Evolutionary conservation across 2,888 invertebrate species (phyloP).

Genomic region (Heliconius aoede): DNA sequence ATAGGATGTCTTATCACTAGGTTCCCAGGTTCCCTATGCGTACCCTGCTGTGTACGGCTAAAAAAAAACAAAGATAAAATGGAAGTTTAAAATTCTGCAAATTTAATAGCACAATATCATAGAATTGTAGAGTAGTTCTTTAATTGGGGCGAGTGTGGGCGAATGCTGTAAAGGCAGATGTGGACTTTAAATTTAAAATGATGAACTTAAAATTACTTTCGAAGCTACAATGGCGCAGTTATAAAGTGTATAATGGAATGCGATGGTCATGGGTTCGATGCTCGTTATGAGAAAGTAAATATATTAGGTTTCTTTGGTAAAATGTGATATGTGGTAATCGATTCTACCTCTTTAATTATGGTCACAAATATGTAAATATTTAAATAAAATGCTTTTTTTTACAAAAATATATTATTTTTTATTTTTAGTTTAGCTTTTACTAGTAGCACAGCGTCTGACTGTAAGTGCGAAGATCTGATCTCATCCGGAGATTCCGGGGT

Average conservation of each 20-base stretch:
- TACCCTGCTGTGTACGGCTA: neutral
- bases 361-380: too few species aligned
- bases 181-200: neutral
- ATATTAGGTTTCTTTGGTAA: too few species aligned
- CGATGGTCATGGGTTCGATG: neutral
- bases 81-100: neutral
- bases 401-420: too few species aligned
- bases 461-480: too few species aligned
- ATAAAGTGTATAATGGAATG: neutral
- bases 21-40: neutral
- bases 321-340: too few species aligned
- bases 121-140: neutral
- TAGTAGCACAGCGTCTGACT: too few species aligned
- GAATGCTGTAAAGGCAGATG: neutral
- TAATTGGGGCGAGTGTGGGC: conserved; percentile 12
- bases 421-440: too few species aligned
- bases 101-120: conserved; percentile 2
- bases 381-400: too few species aligned
- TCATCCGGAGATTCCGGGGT: too few species aligned
- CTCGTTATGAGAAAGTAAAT: neutral
- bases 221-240: neutral
- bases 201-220: neutral
- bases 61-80: neutral
- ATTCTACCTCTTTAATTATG: too few species aligned
- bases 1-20: too few species aligned